Base-by-base conservation (phyloP, 53 echinoderm and acorn worm genomes). In the Glandiceps talaboti region DNA sequence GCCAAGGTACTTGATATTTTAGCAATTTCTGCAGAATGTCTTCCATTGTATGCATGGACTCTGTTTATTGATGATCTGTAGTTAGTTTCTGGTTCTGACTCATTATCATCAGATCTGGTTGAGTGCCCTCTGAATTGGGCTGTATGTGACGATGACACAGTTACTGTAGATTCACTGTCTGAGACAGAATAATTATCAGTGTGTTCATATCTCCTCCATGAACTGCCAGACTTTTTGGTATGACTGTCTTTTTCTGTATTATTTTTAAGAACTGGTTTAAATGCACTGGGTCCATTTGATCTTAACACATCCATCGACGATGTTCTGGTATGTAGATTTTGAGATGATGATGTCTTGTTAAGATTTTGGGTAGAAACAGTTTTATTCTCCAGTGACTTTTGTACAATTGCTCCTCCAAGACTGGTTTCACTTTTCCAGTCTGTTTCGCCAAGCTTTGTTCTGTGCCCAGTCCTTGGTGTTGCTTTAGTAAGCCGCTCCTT, bases 371-470 rank as follows among this genome's bases (percentile, higher is more conserved):
- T 45, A 45, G 64, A 45, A 20, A 20, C 6, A 12, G 64, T 45
- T 45, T 6, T 45, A 20, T 45, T 45, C 20, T 20, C 64, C 20
- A 12, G 64, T 45, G 6, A 20, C 20, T 6, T 45, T 45, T 45
- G 64, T 45, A 45, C 6, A 45, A 83, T 87, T 76, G 79, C 74
- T 26, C 79, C 87, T 26, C 87, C 87, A 1, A 87, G 83, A 79
- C 87, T 87, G 31, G 77, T 74, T 31, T 89, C 82, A 27, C 82
- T 83, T 80, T 80, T 64, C 32, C 31, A 77, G 25, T 27, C 76
- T 84, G 75, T 81, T 77, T 20, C 82, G 32, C 29, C 83, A 45
- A 45, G 64, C 20, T 45, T 45, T 45, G 64, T 45, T 45, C 64
- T 6, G 20, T 45, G 6, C 6, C 64, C 64, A 12, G 20, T 45